Conservation (phyloP, 2,888 invertebrate genomes). For the Bursaphelenchus okinawaensis region DNA sequence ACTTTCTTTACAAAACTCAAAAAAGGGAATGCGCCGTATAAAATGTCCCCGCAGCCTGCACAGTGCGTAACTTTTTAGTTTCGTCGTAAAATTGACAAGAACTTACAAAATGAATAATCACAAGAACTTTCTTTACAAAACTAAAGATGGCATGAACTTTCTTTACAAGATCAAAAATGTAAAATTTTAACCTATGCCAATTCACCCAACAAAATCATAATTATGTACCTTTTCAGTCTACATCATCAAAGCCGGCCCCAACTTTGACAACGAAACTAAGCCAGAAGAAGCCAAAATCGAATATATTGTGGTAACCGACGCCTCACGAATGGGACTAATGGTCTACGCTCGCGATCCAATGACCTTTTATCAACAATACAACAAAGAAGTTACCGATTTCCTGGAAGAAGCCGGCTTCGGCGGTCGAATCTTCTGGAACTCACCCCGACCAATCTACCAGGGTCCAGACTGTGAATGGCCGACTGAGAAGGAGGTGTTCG, state of each 20-base stretch:
- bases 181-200: not conserved
- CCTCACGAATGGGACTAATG: constrained; percentile 54
- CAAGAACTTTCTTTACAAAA: too few species aligned
- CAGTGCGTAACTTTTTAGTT: too few species aligned
- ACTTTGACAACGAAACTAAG: constrained; percentile 48
- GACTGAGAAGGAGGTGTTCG: constrained; percentile 57
- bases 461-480: constrained; percentile 59
- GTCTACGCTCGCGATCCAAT: constrained; percentile 57
- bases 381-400: constrained; percentile 54
- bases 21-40: too few species aligned
- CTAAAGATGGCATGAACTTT: too few species aligned
- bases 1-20: not conserved
- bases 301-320: constrained; percentile 57
- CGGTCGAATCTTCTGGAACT: constrained; percentile 58
- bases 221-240: constrained; percentile 50
- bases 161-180: not conserved
- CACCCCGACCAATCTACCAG: constrained; percentile 58
- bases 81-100: too few species aligned
- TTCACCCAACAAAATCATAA: not conserved
- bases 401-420: constrained; percentile 56
- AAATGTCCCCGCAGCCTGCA: too few species aligned
- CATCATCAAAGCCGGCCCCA: constrained; percentile 55
- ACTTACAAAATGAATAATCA: too few species aligned
- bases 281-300: constrained; percentile 46
- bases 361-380: constrained; percentile 55